phyloP scores from a whole-genome alignment of 2,888 invertebrate genomes.

The Ornithoptera alexandrae region DNA sequence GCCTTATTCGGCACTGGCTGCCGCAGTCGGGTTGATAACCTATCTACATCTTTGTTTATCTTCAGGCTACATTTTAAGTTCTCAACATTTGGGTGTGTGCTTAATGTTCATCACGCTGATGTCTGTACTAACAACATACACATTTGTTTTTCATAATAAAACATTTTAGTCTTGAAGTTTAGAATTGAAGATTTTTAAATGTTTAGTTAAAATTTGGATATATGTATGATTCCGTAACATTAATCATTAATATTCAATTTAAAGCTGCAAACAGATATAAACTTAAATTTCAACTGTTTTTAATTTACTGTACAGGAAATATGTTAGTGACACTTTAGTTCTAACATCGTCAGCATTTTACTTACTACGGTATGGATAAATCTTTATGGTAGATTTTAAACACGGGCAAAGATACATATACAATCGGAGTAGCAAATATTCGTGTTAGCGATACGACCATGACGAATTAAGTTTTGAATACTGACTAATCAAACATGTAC shows the following conservation, averaged over 20 bases:
- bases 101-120: background rate
- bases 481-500: background rate
- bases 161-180: too few relatives aligned
- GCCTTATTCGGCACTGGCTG: constrained; percentile 17
- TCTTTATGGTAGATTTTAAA: background rate
- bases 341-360: too few relatives aligned
- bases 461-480: background rate
- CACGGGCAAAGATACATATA: background rate
- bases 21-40: constrained; percentile 18
- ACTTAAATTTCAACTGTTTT: too few relatives aligned
- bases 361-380: too few relatives aligned
- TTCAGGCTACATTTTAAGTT: background rate
- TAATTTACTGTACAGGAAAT: too few relatives aligned
- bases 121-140: background rate
- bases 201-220: too few relatives aligned
- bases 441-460: background rate
- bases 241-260: too few relatives aligned
- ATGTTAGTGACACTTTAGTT: too few relatives aligned
- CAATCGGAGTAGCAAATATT: background rate
- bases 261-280: too few relatives aligned
- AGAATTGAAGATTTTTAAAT: too few relatives aligned
- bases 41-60: constrained; percentile 15
- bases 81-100: background rate
- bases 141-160: background rate
- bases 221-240: too few relatives aligned